These are phyloP conservation scores for Apotomis betuletana DNA, from an alignment of 2,888 invertebrate genomes.

Conservation along the genomic window DNA sequence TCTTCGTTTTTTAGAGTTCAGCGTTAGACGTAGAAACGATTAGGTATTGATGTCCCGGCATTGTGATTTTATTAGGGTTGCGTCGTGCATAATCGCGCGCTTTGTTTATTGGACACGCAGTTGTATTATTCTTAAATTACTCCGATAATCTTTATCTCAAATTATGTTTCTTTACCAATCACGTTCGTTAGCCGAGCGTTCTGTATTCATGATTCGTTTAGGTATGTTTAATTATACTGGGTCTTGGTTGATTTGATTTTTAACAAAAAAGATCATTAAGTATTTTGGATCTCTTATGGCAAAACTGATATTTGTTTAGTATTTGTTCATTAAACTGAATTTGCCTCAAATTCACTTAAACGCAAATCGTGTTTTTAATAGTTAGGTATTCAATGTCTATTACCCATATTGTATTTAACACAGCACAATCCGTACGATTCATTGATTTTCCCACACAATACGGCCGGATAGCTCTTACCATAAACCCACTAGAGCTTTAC, in stretches of 20 bases:
- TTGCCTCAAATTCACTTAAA: no score
- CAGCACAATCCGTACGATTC: slow-evolving; percentile 2
- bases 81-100: slow-evolving; percentile 52
- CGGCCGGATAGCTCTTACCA: slow-evolving; percentile 20
- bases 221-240: slow-evolving; percentile 21
- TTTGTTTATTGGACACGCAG: slow-evolving; percentile 41
- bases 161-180: slow-evolving; percentile 24
- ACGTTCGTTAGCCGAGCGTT: slow-evolving; percentile 28
- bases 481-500: slow-evolving; percentile 64
- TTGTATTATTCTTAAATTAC: slow-evolving; percentile 43
- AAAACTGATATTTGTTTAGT: not conserved
- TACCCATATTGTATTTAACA: slow-evolving; percentile 14
- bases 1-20: slow-evolving; percentile 79
- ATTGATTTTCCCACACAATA: slow-evolving; percentile 36
- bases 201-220: slow-evolving; percentile 28
- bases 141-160: slow-evolving; percentile 31
- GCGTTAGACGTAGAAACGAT: slow-evolving; percentile 67
- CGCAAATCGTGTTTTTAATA: not conserved
- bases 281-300: not conserved
- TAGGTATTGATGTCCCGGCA: slow-evolving; percentile 52
- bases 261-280: not conserved
- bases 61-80: slow-evolving; percentile 70
- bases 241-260: not conserved
- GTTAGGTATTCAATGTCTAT: not conserved
- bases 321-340: not conserved